Conservation (phyloP, 2,113 vertebrate species). For the Sebastes fasciatus region DNA sequence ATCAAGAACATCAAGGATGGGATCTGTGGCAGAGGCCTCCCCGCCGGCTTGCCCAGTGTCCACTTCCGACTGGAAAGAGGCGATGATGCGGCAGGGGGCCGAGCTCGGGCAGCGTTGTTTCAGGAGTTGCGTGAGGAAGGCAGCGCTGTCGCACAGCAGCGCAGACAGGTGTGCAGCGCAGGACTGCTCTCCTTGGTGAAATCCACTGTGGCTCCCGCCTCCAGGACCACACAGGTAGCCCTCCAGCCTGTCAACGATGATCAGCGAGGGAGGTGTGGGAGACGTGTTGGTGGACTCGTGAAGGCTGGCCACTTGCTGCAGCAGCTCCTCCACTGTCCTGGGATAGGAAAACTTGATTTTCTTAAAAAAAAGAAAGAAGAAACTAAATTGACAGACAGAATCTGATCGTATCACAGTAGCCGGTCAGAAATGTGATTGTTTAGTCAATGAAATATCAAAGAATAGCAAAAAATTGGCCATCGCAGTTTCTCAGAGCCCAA, state of each 20-base stretch:
- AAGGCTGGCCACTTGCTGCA: constrained; percentile 80
- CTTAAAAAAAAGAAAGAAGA: constrained; percentile 47
- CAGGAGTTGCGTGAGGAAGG: constrained; percentile 74
- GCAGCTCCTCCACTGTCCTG: constrained; percentile 76
- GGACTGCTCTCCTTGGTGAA: constrained; percentile 55
- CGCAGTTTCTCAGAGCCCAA: neutral
- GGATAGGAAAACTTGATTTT: constrained; percentile 84
- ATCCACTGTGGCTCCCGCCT: constrained; percentile 16
- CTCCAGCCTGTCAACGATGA: constrained; percentile 82
- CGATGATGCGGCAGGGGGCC: constrained; percentile 74
- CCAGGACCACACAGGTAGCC: constrained; percentile 56
- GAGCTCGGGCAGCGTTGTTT: constrained; percentile 16
- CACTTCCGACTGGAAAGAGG: constrained; percentile 68
- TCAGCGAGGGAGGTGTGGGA: constrained; percentile 69
- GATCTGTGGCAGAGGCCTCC: constrained; percentile 52
- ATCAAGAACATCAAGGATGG: constrained; percentile 75
- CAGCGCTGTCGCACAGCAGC: constrained; percentile 79
- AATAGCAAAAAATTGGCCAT: neutral
- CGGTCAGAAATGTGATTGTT: neutral
- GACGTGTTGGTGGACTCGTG: constrained; percentile 70
- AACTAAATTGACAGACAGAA: neutral
- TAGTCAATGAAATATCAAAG: neutral
- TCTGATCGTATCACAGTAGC: neutral
- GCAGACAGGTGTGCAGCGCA: constrained; percentile 74
- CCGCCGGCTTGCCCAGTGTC: neutral